These are phyloP conservation scores for Hiodon alosoides DNA, from an alignment of 2,113 vertebrate genomes.

Conservation along the genomic window DNA sequence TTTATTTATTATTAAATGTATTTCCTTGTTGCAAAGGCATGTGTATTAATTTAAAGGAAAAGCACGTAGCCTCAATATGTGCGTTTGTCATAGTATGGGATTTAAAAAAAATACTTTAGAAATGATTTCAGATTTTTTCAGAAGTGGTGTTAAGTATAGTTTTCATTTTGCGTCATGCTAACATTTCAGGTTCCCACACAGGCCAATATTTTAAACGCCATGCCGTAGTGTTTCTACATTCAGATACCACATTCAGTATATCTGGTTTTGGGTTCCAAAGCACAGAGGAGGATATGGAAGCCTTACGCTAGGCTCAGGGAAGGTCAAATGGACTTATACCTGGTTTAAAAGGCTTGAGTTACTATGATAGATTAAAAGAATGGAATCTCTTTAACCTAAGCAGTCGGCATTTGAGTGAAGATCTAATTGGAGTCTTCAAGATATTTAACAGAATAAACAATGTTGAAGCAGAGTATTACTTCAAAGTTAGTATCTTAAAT, in stretches of 20 bases:
- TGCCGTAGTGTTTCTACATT: slow-evolving; percentile 1
- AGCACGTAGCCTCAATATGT: no score
- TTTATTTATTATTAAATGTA: no score
- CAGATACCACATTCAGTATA: slow-evolving; percentile 1
- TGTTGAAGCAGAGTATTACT: slow-evolving; percentile 30
- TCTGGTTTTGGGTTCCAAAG: slow-evolving; percentile 6
- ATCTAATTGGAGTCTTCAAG: slow-evolving; percentile 29
- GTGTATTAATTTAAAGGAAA: neutral
- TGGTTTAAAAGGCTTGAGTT: slow-evolving; percentile 20
- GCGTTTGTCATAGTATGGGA: no score
- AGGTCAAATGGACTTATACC: slow-evolving; percentile 14
- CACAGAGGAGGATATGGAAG: slow-evolving; percentile 11
- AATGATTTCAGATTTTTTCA: no score
- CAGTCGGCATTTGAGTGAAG: slow-evolving; percentile 27
- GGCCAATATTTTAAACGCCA: neutral
- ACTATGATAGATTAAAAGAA: slow-evolving; percentile 17
- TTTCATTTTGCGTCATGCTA: no score
- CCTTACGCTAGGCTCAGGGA: slow-evolving; percentile 12
- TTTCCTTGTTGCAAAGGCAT: neutral
- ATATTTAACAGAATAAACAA: slow-evolving; percentile 35
- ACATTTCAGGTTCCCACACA: neutral
- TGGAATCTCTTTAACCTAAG: slow-evolving; percentile 29
- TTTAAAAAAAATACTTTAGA: no score
- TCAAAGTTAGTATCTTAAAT: slow-evolving; percentile 33
- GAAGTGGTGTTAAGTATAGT: no score